These are phyloP conservation scores for Holothuria glaberrima DNA, from an alignment of 35 echinoderm and acorn worm genomes.

Conservation along the genomic window DNA sequence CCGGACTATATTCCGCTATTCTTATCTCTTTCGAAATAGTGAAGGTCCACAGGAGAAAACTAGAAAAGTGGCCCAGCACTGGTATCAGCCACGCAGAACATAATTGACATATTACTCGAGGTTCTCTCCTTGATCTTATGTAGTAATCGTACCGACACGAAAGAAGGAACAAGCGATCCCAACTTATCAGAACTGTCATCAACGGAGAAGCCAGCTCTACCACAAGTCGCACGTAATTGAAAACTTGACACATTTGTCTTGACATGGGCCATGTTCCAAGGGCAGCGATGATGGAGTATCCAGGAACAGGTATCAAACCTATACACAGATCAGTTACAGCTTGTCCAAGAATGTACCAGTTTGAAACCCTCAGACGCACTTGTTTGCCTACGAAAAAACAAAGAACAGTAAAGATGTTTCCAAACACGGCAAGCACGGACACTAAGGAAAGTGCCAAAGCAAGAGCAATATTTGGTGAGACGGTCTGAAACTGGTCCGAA, in stretches of 20 bases:
- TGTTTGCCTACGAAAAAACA: neutral
- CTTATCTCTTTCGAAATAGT: neutral
- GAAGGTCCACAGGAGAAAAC: conserved; percentile 13
- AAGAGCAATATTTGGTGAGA: neutral
- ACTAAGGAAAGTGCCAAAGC: neutral
- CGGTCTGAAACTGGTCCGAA: neutral
- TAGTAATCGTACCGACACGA: conserved; percentile 24
- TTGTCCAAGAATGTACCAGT: conserved; percentile 24
- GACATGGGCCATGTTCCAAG: conserved; percentile 1
- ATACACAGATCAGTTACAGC: neutral
- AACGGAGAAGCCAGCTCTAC: conserved; percentile 27
- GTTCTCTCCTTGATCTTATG: neutral
- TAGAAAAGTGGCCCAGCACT: conserved; percentile 24
- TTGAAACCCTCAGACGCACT: neutral
- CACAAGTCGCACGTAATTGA: conserved; percentile 5
- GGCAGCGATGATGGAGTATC: neutral
- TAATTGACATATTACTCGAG: neutral
- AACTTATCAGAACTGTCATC: conserved; percentile 20
- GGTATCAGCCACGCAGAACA: neutral
- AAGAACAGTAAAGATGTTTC: neutral
- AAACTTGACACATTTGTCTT: neutral
- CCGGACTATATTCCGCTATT: conserved; percentile 13
- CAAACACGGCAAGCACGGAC: neutral
- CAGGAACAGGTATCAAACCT: neutral
- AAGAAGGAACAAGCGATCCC: neutral